Evolutionary conservation across 2,113 vertebrate genomes (phyloP), one percentile per base, ranked within the genome.

Genomic region (Camarhynchus parvulus): DNA sequence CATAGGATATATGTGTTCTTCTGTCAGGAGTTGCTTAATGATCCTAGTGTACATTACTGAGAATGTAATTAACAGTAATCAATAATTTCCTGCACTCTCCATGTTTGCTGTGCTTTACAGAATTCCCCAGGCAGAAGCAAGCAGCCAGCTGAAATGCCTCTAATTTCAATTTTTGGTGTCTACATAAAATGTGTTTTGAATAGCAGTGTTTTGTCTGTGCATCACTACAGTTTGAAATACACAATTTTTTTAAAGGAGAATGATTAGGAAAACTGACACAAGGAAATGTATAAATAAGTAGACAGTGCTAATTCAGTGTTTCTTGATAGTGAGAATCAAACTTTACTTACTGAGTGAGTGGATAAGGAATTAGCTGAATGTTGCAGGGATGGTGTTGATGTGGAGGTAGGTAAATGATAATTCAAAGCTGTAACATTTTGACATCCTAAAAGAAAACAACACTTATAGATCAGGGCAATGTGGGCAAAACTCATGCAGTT

Each of bases 281-380:
- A 75, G 33, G 25, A 91, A 75, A 77, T 31, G 5, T 24, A 44
- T 77, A 83, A 92, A 61, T n/a, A 84, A 72, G 58, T 1, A 74
- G 18, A 10, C 5, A 86, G 15, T 50, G 37, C 21, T 81, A 69
- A 89, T 42, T 83, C 42, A 56, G 19, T 5, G 1, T 47, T 91
- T 33, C 53, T 21, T 86, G 64, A 62, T 22, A 85, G 28, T 69
- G 53, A 73, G 81, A 91, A 47, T 28, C 41, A 96, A 95, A 33
- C 55, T 58, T 42, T 94, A 98, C 98, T 94, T 95, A 98, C 98
- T 92, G 97, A 87, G 72, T 96, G 97, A 96, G 91, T 83, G 80
- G 86, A 3, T 46, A 91, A 62, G 39, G 89, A 75, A 90, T 92
- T 87, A 94, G 84, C 44, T 90, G 95, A 56, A 77, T 77, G 82